Evolutionary conservation across 2,888 invertebrate genomes (phyloP).

Genomic region (Tipula helvola): DNA sequence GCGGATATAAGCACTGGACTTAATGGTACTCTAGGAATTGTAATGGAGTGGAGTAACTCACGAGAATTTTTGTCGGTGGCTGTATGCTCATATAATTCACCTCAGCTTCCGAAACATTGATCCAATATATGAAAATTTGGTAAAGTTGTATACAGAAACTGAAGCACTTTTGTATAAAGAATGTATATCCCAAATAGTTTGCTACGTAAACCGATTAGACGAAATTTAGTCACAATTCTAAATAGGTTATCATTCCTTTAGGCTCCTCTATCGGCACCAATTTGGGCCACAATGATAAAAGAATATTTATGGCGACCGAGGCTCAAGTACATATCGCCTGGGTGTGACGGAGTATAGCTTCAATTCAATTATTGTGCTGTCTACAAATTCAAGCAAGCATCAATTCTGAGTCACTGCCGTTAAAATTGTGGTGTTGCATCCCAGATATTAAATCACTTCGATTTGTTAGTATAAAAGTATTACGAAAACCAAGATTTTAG

Average conservation of each 20-base stretch:
- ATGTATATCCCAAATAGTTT: slow-evolving; percentile 66
- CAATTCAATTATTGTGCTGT: slow-evolving; percentile 79
- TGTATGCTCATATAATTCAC: slow-evolving; percentile 45
- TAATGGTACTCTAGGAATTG: slow-evolving; percentile 58
- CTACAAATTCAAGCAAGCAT: slow-evolving; percentile 66
- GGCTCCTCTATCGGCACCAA: slow-evolving; percentile 76
- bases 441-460: slow-evolving; percentile 79
- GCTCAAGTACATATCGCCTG: slow-evolving; percentile 87
- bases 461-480: no score
- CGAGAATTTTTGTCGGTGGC: slow-evolving; percentile 85
- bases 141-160: slow-evolving; percentile 83
- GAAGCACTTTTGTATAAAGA: slow-evolving; percentile 72
- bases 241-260: slow-evolving; percentile 34
- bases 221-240: not conserved
- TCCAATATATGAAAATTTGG: slow-evolving; percentile 59
- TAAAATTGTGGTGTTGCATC: slow-evolving; percentile 79
- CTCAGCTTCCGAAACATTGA: slow-evolving; percentile 24
- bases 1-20: slow-evolving; percentile 73
- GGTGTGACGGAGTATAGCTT: slow-evolving; percentile 80
- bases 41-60: slow-evolving; percentile 96
- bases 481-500: no score
- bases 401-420: slow-evolving; percentile 58
- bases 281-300: slow-evolving; percentile 98
- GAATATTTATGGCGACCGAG: slow-evolving; percentile 88
- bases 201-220: slow-evolving; percentile 18